Base-by-base conservation (phyloP, 2,888 invertebrate species). In the Nemotelus nigrinus region DNA sequence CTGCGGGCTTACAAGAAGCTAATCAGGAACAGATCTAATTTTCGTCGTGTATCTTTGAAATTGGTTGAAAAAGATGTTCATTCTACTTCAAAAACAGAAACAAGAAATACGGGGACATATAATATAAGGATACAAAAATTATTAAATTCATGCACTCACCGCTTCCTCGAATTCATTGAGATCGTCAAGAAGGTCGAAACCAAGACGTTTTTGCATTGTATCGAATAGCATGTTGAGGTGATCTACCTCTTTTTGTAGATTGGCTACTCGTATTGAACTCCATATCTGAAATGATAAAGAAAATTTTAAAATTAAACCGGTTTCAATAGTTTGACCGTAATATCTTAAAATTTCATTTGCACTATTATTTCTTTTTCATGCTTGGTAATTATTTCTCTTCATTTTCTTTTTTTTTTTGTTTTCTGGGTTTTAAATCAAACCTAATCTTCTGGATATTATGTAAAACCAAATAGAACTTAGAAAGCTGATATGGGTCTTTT, bases 151-250 rank as follows among this genome's bases (percentile, higher is more conserved):
- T 25, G 48, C 55, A 79, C 82, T 84, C 82, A 87, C 87, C 83
- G 84, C 84, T 78, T 85, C 84, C 81, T 86, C 84, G 75, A 86
- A 85, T 76, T 86, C 85, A 48, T 81, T 83, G n/a, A 85, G 78
- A 44, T 87, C 86, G 58, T 87, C 86, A 79, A 87, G 81, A 80
- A 86, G 84, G 77, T 84, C 81, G 2, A 87, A 81, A 78, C 86
- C 86, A 81, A 87, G 79, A 43, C 85, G 84, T 77, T 83, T 82
- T 71, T 85, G 84, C 81, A 87, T 83, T 70, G 80, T 83, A 10
- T 83, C 84, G 65, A 87, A 82, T 53, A 85, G 82, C 47, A 81
- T 81, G 50, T 83, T 83, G 67, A 88, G 80, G 8, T 80, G 79
- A 43, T 82, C 81, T n/a, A 87, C 81, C 80, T 87, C 85, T 64